Evolutionary conservation across 53 echinoderm and acorn worm genomes (phyloP).

Genomic region (Holothuria leucospilota): DNA sequence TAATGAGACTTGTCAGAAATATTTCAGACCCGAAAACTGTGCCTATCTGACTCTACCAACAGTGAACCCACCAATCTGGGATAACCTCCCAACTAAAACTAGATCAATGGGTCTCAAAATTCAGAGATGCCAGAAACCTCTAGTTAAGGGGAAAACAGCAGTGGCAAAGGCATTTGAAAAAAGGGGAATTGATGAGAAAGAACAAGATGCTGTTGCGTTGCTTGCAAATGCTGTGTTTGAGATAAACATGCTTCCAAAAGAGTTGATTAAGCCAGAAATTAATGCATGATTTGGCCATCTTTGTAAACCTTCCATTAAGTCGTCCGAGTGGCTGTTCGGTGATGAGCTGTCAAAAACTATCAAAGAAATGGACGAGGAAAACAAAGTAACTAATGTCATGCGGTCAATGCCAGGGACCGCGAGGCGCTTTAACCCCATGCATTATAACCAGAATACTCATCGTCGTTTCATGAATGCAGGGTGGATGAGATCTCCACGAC

Average conservation of each 20-base stretch:
- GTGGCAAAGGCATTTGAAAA: too few relatives aligned
- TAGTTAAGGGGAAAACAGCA: too few relatives aligned
- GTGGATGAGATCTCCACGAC: too few relatives aligned
- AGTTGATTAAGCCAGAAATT: slow-evolving; percentile 43
- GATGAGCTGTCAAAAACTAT: slow-evolving; percentile 6
- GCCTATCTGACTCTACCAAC: too few relatives aligned
- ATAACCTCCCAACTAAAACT: too few relatives aligned
- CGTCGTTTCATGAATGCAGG: too few relatives aligned
- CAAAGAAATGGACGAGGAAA: slow-evolving; percentile 36
- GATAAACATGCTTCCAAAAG: slow-evolving; percentile 14
- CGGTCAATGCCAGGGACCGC: not conserved
- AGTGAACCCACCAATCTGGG: too few relatives aligned
- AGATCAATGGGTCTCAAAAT: too few relatives aligned
- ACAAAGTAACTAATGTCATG: slow-evolving; percentile 7
- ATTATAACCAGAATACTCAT: too few relatives aligned
- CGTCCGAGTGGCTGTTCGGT: not conserved
- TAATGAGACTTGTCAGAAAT: too few relatives aligned
- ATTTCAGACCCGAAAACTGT: too few relatives aligned
- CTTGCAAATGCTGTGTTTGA: slow-evolving; percentile 8
- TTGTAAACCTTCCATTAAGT: not conserved
- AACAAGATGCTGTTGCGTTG: slow-evolving; percentile 23
- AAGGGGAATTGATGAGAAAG: not conserved
- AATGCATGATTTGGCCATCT: not conserved
- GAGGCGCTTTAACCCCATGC: not conserved
- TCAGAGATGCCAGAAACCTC: too few relatives aligned